These are phyloP conservation scores for Trachelus stipa DNA, from an alignment of 2,888 invertebrate genomes.

Conservation along the genomic window DNA sequence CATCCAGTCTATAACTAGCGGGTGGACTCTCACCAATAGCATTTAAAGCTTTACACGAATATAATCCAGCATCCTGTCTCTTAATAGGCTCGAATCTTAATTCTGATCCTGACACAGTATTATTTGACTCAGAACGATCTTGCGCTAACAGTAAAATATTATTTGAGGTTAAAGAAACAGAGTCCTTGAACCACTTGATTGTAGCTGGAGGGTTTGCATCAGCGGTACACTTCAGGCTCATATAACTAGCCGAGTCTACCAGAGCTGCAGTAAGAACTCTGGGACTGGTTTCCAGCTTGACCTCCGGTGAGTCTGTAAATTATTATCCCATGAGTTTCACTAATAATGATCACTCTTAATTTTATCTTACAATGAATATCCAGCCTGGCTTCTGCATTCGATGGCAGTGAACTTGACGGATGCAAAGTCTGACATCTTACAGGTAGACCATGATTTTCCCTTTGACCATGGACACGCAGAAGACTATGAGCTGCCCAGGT, in stretches of 20 bases:
- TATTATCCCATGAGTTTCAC: constrained; percentile 36
- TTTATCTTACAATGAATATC: constrained; percentile 86
- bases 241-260: constrained; percentile 69
- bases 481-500: constrained; percentile 89
- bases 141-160: constrained; percentile 66
- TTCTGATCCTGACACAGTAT: constrained; percentile 60
- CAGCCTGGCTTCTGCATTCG: constrained; percentile 81
- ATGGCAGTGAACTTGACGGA: constrained; percentile 79
- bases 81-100: constrained; percentile 71
- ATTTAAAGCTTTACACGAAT: constrained; percentile 88
- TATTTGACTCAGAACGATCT: constrained; percentile 68
- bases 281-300: constrained; percentile 68
- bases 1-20: constrained; percentile 69
- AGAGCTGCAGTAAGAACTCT: constrained; percentile 64
- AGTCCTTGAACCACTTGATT: constrained; percentile 69
- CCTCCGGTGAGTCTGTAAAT: constrained; percentile 69
- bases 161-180: constrained; percentile 48
- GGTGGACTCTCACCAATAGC: constrained; percentile 76
- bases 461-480: constrained; percentile 84
- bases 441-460: constrained; percentile 82
- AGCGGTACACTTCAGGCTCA: constrained; percentile 69
- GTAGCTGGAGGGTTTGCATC: constrained; percentile 71
- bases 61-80: constrained; percentile 77
- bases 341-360: constrained; percentile 23
- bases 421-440: constrained; percentile 87